Evolutionary conservation across 2,797 vertebrate species (phyloP), one percentile per base, ranked within the genome.

Genomic region (Eulemur coronatus): DNA sequence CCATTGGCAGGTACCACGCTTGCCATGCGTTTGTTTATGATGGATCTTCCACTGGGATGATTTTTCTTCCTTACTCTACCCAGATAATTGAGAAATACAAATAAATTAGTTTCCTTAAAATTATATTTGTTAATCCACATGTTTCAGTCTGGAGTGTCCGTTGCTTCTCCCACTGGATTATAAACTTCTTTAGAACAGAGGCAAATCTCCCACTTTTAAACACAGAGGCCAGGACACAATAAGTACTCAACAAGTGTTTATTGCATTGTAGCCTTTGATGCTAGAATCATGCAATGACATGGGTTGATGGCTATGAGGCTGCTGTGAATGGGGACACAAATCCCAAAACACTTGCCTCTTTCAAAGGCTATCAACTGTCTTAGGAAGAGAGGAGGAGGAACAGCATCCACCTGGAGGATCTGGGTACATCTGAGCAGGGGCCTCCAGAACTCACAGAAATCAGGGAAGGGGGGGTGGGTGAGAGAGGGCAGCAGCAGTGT

Each of bases 171-270:
- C 3, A 2, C 2, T 46, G 18, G 63, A 55, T 12, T 30, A 57
- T 55, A 79, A 72, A 30, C 33, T 76, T 85, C 75, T 38, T 38
- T 82, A 57, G 41, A 92, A 67, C 76, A 57, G 18, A 14, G 6
- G 73, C 26, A 67, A 76, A 33, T 57, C n/a, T 86, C 24, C 55
- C 55, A 9, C 75, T 92, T n/a, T 65, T 52, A 69, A 85, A 35
- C 63, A 80, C 5, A 69, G 46, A 93, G 35, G 9, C 26, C 30
- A 35, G 73, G 4, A 61, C 18, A 84, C n/a, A 89, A 30, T 17
- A 80, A 20, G 14, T n/a, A 7, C 11, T 82, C 48, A 70, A n/a
- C 0, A 5, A 17, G 5, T n/a, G 7, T 76, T 59, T 84, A 79
- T 93, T 84, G 30, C 4, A n/a, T 1, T 57, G 79, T 48, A 26